phyloP scores from a whole-genome alignment of 2,888 invertebrate species.

The Lycocerus yunnanus region DNA sequence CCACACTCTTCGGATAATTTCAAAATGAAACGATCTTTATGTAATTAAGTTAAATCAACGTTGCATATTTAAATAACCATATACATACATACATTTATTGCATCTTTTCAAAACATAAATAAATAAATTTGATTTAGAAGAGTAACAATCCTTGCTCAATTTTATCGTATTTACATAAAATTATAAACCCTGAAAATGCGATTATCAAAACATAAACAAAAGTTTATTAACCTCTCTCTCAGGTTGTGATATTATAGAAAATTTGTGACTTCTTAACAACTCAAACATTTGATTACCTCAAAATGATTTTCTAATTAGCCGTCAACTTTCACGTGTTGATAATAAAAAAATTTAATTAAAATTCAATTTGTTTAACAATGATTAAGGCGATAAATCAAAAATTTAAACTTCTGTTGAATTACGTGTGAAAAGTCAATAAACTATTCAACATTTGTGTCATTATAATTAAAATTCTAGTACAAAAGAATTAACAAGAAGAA shows the following conservation, averaged over 20 bases:
- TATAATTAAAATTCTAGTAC: slow-evolving; percentile 4
- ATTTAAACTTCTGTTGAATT: background rate
- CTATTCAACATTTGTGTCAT: slow-evolving; percentile 1
- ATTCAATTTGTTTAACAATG: background rate
- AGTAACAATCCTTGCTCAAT: background rate
- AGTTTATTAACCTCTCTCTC: background rate
- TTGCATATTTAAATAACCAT: background rate
- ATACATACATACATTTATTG: background rate
- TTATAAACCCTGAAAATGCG: background rate
- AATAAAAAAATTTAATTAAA: background rate
- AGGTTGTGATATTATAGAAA: background rate
- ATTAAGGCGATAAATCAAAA: background rate
- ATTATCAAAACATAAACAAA: background rate
- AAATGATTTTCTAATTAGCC: background rate
- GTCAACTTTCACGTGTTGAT: background rate
- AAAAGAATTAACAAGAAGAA: slow-evolving; percentile 4
- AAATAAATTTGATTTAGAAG: background rate
- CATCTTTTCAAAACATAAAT: background rate
- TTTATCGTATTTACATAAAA: background rate
- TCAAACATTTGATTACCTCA: background rate
- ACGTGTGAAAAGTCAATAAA: background rate
- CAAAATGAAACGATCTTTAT: background rate
- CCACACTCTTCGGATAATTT: background rate
- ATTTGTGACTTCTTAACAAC: background rate
- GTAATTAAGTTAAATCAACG: background rate